These are phyloP conservation scores for Oxycera nigricornis DNA, from an alignment of 2,888 invertebrate species.

Conservation along the genomic window DNA sequence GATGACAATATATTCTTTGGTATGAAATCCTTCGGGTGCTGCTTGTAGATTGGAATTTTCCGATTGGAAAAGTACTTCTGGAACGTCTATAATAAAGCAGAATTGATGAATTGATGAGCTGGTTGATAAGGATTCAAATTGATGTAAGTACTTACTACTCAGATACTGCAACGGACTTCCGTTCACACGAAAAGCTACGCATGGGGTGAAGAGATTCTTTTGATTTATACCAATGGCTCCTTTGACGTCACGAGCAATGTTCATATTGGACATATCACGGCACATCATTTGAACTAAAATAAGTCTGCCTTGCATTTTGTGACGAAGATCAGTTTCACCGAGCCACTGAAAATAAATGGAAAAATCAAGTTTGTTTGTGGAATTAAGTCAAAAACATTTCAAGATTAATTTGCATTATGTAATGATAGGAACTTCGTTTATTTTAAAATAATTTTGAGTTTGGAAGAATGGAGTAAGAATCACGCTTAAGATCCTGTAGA, in stretches of 20 bases:
- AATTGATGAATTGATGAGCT: not conserved
- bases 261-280: conserved; percentile 69
- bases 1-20: conserved; percentile 82
- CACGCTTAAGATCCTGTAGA: too few relatives aligned
- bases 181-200: conserved; percentile 85
- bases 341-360: conserved; percentile 72
- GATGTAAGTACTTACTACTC: conserved; percentile 65
- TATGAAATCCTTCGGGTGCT: conserved; percentile 69
- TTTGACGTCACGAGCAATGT: conserved; percentile 52
- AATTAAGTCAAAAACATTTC: too few relatives aligned
- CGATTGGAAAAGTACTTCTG: conserved; percentile 79
- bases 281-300: conserved; percentile 82
- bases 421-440: not conserved
- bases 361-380: not conserved
- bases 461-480: too few relatives aligned
- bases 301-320: conserved; percentile 80
- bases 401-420: not conserved
- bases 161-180: conserved; percentile 76
- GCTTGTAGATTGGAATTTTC: conserved; percentile 68
- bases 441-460: too few relatives aligned
- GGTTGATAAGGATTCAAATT: not conserved
- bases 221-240: not conserved
- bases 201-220: conserved; percentile 78
- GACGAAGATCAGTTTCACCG: conserved; percentile 78
- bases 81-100: conserved; percentile 69